Base-by-base conservation (phyloP, 1,140 invertebrate genomes). In the Atopsyche davidsoni region DNA sequence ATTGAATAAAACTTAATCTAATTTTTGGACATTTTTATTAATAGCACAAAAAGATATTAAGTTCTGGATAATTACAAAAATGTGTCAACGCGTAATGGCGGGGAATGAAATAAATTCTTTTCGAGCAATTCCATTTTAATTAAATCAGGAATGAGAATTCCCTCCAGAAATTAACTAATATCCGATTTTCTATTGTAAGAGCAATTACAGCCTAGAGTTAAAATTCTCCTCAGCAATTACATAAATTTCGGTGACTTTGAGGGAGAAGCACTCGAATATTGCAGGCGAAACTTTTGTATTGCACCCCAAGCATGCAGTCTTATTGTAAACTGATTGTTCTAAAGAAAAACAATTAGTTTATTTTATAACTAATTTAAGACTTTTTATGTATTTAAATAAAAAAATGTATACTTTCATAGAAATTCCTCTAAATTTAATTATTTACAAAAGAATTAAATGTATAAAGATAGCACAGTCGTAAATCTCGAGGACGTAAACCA, bases 41-140 rank as follows among this genome's bases (percentile, higher is more conserved):
- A 39, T 39, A 17, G 17, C 19, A 10, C 18, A 4, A n/a, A 19
- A 39, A 39, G 36, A 39, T 17, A 16, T 35, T 35, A n/a, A n/a
- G n/a, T 22, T 35, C 13, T 19, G 19, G 9, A 16, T 46, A 52
- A 49, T 54, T 45, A 48, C 32, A 39, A 36, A 54, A 55, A 49
- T 55, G 41, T 41, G 46, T 55, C 46, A 50, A 45, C 38, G 18
- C 39, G 16, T 19, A 45, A 23, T 23, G 51, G 31, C 14, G 11
- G 2, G 24, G 41, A 17, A 24, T 36, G 10, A 45, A 49, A 34
- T 53, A 38, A 50, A 39, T 55, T 46, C 41, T 50, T 45, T 55
- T 32, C 11, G 32, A 23, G 34, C 22, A 42, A 52, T 52, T 46
- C 25, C 28, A 31, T 38, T 55, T 50, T 50, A 54, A 55, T 55